These are phyloP conservation scores for Apteryx mantelli DNA, from an alignment of 2,113 vertebrate genomes.

Conservation along the genomic window DNA sequence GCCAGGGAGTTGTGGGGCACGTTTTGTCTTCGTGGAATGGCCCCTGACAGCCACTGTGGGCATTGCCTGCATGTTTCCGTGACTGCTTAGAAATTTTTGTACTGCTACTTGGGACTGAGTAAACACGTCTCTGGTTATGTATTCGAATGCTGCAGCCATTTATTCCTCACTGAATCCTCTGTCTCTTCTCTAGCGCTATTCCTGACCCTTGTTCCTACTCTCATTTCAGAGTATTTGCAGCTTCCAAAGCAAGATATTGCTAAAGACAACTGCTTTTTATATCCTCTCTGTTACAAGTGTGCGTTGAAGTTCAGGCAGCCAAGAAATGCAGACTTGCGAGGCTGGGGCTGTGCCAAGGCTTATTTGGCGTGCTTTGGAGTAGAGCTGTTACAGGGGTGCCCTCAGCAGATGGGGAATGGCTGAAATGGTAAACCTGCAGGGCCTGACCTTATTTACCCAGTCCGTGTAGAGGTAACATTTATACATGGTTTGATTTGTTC, in stretches of 20 bases:
- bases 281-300: background rate
- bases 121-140: background rate
- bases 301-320: background rate
- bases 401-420: fast-evolving
- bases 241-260: background rate
- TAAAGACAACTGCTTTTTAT: background rate
- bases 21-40: background rate
- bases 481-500: background rate
- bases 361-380: background rate
- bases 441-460: background rate
- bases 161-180: background rate
- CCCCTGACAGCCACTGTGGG: background rate
- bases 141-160: background rate
- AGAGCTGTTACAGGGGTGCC: background rate
- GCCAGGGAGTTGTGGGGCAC: fast-evolving
- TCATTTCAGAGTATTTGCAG: too few relatives aligned
- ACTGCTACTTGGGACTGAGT: background rate
- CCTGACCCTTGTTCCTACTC: background rate
- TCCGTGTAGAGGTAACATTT: fast-evolving
- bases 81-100: background rate
- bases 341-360: background rate
- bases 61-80: background rate
- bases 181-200: background rate
- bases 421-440: background rate
- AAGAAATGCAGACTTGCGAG: background rate